Evolutionary conservation across 2,888 invertebrate species (phyloP), one percentile per base, ranked within the genome.

Genomic region (Heliconius erato): DNA sequence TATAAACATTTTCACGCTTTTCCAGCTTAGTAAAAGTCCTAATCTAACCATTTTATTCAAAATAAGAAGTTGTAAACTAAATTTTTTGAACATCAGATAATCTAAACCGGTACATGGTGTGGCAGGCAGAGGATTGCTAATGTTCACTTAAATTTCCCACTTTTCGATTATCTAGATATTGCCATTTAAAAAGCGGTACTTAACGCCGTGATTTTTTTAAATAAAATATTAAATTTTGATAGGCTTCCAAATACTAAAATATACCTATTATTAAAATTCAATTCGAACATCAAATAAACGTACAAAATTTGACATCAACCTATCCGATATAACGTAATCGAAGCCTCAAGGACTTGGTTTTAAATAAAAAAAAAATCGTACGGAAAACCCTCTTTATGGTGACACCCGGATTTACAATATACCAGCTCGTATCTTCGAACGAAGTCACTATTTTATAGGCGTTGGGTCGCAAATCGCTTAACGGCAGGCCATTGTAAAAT

Each of bases 381-480:
- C 92, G 92, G 91, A 93, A 94, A 91, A 92, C 91, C 94, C 93
- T 90, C 88, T 91, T 94, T 94, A 91, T 93, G 91, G 90, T 93
- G 92, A 94, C 93, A 93, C 92, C 93, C 92, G 89, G 71, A 44
- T 72, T 72, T 93, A 94, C 92, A 94, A 93, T 93, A 94, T 94
- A 94, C 94, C 93, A 92, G 91, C 87, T 87, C 88, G 84, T 86
- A 90, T 88, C 87, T 88, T 89, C 88, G 87, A 85, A 79, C 79
- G 32, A 68, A 80, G 54, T 72, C 89, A 87, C 84, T 92, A 90
- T 89, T 86, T 63, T 77, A 68, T 81, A 82, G 86, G 83, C 65
- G 84, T 87, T 92, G 92, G 89, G 92, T 91, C 87, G 89, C 91
- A 91, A 92, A 90, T 93, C 87, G 92, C 87, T 84, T 87, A 89